phyloP scores from a whole-genome alignment of 1,140 invertebrate genomes.

The Macrotrachela quadricornifera region DNA sequence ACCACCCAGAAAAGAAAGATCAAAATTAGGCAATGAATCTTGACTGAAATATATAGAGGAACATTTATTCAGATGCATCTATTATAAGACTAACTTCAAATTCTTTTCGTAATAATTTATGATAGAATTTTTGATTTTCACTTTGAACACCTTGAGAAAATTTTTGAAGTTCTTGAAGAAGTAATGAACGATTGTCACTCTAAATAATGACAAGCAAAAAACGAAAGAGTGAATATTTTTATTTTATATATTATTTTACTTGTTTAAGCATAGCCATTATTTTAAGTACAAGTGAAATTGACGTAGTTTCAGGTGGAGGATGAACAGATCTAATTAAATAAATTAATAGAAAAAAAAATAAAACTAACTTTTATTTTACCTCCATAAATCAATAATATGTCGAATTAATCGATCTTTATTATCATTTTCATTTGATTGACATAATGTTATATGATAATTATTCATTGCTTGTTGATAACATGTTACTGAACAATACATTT shows the following conservation, averaged over 20 bases:
- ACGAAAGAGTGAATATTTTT: conserved; percentile 32
- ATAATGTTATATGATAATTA: conserved; percentile 54
- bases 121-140: too few species aligned
- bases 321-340: conserved; percentile 42
- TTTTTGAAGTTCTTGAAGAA: too few species aligned
- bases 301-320: conserved; percentile 74
- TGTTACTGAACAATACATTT: conserved; percentile 48
- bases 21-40: too few species aligned
- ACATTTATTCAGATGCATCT: too few species aligned
- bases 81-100: too few species aligned
- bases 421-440: conserved; percentile 35
- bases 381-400: conserved; percentile 60
- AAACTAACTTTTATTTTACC: conserved; percentile 32
- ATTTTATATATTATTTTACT: conserved; percentile 33
- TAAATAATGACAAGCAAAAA: not conserved
- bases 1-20: not conserved
- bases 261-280: conserved; percentile 62
- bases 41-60: too few species aligned
- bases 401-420: conserved; percentile 49
- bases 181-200: too few species aligned
- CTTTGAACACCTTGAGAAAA: too few species aligned
- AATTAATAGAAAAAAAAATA: too few species aligned
- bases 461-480: conserved; percentile 48
- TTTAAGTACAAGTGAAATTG: conserved; percentile 59
- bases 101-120: conserved; percentile 22